Evolutionary conservation across 2,113 vertebrate species (phyloP).

Genomic region (Lophotis ruficrista): DNA sequence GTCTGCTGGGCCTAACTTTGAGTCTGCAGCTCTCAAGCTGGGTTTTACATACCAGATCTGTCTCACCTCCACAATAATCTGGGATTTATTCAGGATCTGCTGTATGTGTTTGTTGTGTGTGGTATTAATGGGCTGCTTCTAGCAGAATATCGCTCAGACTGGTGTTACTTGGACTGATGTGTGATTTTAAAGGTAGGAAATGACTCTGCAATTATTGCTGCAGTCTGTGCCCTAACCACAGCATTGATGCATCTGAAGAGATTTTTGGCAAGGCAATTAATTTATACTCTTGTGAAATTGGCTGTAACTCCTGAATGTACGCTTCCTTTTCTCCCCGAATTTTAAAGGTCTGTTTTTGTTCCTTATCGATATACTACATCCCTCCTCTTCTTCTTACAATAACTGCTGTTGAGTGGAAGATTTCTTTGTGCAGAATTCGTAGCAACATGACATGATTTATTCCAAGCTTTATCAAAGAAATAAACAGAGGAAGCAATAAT

Average conservation of each 20-base stretch:
- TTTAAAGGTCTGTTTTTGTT: constrained; percentile 10
- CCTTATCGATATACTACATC: neutral
- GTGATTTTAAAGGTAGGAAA: constrained; percentile 74
- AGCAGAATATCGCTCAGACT: constrained; percentile 51
- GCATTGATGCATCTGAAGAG: constrained; percentile 62
- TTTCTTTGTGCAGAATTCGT: constrained; percentile 31
- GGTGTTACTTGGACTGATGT: constrained; percentile 71
- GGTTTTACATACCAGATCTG: neutral
- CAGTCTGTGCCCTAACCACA: constrained; percentile 1
- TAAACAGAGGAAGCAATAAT: constrained; percentile 41
- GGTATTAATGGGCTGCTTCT: constrained; percentile 31
- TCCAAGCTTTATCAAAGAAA: constrained; percentile 40
- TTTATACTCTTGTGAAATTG: constrained; percentile 55
- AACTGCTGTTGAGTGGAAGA: neutral
- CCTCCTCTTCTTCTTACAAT: constrained; percentile 7
- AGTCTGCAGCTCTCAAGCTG: neutral
- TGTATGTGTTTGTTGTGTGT: neutral
- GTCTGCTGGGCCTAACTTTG: neutral
- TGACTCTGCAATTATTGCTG: constrained; percentile 60
- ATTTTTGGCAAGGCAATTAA: constrained; percentile 69
- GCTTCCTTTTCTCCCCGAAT: neutral
- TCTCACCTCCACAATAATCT: neutral
- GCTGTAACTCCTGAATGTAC: constrained; percentile 36
- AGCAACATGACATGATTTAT: neutral
- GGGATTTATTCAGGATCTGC: neutral